Percentiles rank a stretch among this genome's conserved stretches.
Conservation (phyloP, 2,113 vertebrate genomes). For the Dicaeum eximium region DNA sequence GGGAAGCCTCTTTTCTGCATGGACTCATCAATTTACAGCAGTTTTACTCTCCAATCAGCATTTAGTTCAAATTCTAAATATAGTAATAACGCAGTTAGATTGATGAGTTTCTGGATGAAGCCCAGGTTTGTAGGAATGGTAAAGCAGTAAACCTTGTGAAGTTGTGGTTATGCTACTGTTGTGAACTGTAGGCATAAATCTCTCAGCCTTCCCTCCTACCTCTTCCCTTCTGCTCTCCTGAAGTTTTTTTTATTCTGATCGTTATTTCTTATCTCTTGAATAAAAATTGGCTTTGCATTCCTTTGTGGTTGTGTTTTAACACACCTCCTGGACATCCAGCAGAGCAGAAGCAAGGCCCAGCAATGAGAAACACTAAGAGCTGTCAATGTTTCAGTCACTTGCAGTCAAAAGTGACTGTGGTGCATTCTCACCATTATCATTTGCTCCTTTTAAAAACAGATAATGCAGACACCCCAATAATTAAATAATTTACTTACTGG, state of each 20-base stretch:
- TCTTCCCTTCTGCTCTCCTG: neutral
- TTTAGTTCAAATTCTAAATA: neutral
- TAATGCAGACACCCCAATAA: neutral
- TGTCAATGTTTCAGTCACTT: neutral
- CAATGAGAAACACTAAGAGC: neutral
- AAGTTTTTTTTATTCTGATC: neutral
- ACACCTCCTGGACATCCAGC: neutral
- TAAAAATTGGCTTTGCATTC: neutral
- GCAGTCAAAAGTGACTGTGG: neutral
- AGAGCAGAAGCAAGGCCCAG: neutral
- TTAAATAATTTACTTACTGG: slow-evolving; percentile 35
- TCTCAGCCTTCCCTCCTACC: neutral
- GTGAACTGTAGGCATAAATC: neutral
- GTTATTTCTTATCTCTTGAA: neutral
- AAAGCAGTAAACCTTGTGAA: neutral
- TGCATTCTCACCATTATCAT: neutral
- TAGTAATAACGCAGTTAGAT: neutral
- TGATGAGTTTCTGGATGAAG: neutral
- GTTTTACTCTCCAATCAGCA: neutral
- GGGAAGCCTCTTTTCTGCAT: neutral
- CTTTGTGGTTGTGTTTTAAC: neutral
- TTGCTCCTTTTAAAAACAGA: neutral
- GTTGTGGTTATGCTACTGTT: neutral
- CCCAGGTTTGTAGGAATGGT: neutral
- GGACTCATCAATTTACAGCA: neutral